These are phyloP conservation scores for Furnarius figulus DNA, from an alignment of 2,113 vertebrate species.

Conservation along the genomic window DNA sequence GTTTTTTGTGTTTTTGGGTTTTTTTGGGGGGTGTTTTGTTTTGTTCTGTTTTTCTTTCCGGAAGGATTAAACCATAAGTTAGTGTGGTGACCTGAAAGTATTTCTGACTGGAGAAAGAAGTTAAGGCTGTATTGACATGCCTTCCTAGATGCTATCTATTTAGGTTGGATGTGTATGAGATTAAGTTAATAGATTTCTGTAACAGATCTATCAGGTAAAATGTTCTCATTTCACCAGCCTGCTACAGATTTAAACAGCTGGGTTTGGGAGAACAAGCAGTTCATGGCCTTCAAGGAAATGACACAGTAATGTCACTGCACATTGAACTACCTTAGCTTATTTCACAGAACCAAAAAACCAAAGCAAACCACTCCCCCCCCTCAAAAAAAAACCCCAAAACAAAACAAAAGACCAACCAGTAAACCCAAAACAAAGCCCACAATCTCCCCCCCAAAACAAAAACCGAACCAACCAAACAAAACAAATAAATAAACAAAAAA, in stretches of 20 bases:
- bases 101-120: not conserved
- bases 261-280: not conserved
- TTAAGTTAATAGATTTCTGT: not conserved
- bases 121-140: not conserved
- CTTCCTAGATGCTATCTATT: not conserved
- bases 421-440: too few species aligned
- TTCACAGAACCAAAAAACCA: not conserved
- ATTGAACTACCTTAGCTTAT: not conserved
- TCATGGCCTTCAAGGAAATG: not conserved
- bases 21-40: too few species aligned
- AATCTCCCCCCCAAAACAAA: too few species aligned
- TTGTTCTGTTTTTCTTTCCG: not conserved
- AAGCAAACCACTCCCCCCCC: too few species aligned
- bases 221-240: not conserved
- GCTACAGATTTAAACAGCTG: not conserved
- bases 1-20: too few species aligned
- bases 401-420: too few species aligned
- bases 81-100: not conserved
- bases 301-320: not conserved
- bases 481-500: not conserved
- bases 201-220: not conserved
- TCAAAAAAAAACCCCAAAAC: not conserved
- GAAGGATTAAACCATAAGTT: not conserved
- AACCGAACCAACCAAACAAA: not conserved
- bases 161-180: not conserved